phyloP scores from a whole-genome alignment of 2,888 invertebrate genomes.

The Formica aserva region DNA sequence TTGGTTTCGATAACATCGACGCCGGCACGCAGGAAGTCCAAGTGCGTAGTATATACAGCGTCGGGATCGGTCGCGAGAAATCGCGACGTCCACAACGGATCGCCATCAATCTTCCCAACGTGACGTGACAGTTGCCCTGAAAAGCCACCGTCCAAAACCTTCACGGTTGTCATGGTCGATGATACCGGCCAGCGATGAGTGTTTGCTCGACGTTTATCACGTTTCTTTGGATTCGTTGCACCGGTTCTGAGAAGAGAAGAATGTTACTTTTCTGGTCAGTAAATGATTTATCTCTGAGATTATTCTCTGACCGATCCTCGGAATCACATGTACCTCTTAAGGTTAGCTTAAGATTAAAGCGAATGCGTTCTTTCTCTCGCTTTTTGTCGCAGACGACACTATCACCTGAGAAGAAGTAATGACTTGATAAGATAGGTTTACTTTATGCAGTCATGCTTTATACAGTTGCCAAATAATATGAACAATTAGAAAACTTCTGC shows the following conservation, averaged over 20 bases:
- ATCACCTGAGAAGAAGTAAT: not conserved
- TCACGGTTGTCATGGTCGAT: constrained; percentile 53
- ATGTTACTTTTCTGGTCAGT: not conserved
- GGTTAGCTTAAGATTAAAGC: not conserved
- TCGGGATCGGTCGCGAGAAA: constrained; percentile 93
- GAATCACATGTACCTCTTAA: not conserved
- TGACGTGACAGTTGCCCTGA: constrained; percentile 93
- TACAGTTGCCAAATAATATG: not conserved
- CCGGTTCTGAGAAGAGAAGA: not conserved
- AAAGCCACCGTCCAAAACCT: constrained; percentile 91
- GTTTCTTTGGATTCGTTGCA: not conserved
- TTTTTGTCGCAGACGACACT: not conserved
- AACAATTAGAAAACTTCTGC: not conserved
- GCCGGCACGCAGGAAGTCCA: constrained; percentile 94
- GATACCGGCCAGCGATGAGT: not conserved
- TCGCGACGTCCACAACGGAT: constrained; percentile 96
- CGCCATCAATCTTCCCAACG: constrained; percentile 92
- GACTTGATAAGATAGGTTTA: not conserved
- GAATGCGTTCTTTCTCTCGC: not conserved
- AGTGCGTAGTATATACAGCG: constrained; percentile 92
- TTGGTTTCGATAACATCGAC: constrained; percentile 90
- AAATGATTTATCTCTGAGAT: not conserved
- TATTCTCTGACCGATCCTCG: not conserved
- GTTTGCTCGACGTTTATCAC: not conserved
- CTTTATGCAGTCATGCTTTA: not conserved